Evolutionary conservation across 2,113 vertebrate genomes (phyloP).

Genomic region (Typhlomys cinereus): DNA sequence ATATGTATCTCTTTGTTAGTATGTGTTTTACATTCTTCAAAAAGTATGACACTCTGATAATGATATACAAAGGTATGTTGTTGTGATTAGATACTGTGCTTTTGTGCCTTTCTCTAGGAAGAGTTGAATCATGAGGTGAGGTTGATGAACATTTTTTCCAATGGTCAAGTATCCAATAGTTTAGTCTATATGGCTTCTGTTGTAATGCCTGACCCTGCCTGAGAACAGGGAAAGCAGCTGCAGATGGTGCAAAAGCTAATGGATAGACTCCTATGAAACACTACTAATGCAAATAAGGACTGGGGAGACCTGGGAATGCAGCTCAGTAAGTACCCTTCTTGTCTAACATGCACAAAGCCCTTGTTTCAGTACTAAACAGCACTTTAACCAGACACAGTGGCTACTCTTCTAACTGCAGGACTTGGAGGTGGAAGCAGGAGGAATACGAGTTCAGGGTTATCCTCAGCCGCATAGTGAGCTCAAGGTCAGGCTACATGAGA

Average conservation of each 20-base stretch:
- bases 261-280: background rate
- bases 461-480: background rate
- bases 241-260: background rate
- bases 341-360: background rate
- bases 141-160: background rate
- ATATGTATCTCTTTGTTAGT: background rate
- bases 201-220: background rate
- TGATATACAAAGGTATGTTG: background rate
- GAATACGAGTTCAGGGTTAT: background rate
- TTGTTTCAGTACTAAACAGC: background rate
- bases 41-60: background rate
- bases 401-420: background rate
- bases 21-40: background rate
- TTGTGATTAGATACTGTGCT: background rate
- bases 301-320: background rate
- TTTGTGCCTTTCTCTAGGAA: conserved; percentile 35
- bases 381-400: background rate
- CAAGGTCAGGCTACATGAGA: background rate
- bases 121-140: background rate
- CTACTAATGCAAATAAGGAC: background rate
- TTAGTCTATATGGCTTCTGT: background rate
- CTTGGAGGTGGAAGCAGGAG: background rate
- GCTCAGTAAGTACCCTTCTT: background rate
- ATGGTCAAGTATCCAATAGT: background rate
- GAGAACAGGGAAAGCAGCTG: background rate